Percentiles rank a stretch among this genome's conserved stretches.
Evolutionary conservation across 2,797 vertebrate genomes (phyloP).

Genomic region (Hybognathus amarus): DNA sequence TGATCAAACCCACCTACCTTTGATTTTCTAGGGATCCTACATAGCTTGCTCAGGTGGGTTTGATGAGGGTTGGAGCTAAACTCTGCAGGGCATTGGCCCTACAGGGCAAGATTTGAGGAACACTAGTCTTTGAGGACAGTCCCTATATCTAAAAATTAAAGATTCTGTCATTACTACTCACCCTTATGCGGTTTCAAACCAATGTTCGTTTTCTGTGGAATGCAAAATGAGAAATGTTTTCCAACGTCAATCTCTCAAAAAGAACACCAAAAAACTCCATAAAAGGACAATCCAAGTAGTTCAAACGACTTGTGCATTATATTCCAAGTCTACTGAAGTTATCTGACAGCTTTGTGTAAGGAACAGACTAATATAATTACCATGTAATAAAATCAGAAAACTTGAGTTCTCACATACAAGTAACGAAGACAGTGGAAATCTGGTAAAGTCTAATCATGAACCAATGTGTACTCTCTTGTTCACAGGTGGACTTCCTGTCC

Average conservation of each 20-base stretch:
- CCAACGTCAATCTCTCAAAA: neutral
- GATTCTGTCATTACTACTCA: neutral
- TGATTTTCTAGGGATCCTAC: no score
- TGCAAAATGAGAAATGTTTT: neutral
- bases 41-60: no score
- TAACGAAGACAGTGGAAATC: neutral
- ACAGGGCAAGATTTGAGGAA: no score
- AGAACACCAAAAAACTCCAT: neutral
- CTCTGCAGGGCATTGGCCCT: no score
- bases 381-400: neutral
- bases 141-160: neutral
- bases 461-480: conserved; percentile 3
- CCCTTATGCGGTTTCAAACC: neutral
- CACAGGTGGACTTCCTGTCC: conserved; percentile 39
- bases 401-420: neutral
- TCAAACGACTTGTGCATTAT: neutral
- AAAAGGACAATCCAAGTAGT: neutral
- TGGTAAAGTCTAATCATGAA: conserved; percentile 2
- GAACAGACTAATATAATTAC: neutral
- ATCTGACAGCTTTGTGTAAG: neutral
- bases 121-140: neutral
- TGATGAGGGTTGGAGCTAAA: no score
- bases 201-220: neutral
- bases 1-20: no score
- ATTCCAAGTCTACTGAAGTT: neutral